Conservation (phyloP, 2,888 invertebrate genomes). For the Phrixothrix hirtus region DNA sequence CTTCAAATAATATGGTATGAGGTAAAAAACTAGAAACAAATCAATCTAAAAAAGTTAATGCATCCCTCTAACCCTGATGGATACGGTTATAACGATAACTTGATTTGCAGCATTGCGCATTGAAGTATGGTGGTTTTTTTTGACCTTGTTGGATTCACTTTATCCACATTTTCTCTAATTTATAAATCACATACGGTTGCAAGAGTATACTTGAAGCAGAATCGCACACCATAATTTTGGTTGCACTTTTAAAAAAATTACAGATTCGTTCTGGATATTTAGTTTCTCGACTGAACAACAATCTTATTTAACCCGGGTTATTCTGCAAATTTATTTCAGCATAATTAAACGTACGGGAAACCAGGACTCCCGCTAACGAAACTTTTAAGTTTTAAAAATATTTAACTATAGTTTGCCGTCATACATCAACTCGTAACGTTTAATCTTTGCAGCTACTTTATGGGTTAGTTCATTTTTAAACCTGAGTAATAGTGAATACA, state of each 20-base stretch:
- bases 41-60: no score
- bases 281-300: not conserved
- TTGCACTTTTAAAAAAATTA: conserved; percentile 9
- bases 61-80: no score
- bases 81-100: no score
- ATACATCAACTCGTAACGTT: not conserved
- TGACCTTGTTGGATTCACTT: not conserved
- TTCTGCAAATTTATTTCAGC: not conserved
- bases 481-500: no score
- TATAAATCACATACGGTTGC: conserved; percentile 44
- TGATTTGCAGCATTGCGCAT: not conserved
- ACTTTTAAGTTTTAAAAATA: no score
- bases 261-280: conserved; percentile 4
- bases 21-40: no score
- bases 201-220: conserved; percentile 43
- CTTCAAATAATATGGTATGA: no score
- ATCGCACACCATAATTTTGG: conserved; percentile 44
- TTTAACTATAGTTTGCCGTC: not conserved
- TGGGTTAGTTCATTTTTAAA: no score
- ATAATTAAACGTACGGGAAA: not conserved
- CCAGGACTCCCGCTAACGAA: not conserved
- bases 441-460: conserved; percentile 1
- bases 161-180: conserved; percentile 41
- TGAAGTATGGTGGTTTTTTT: conserved; percentile 2
- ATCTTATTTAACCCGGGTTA: not conserved